A percentile compares a stretch with the other conserved stretches of the same genome.
Evolutionary conservation across 2,888 invertebrate species (phyloP).

Genomic region (Ctenicera cuprea): DNA sequence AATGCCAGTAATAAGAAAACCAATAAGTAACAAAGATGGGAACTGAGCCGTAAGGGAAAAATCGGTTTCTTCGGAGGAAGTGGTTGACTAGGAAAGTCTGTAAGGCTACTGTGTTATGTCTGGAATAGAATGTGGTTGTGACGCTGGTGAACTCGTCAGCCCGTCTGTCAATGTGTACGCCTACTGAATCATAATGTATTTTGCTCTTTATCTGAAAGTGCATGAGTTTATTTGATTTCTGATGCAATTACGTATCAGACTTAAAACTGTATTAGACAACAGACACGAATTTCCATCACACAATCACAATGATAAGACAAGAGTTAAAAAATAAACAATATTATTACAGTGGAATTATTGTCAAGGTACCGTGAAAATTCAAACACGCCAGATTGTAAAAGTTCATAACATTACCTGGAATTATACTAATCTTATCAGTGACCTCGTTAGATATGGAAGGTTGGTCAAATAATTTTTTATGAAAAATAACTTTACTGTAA

Average conservation of each 20-base stretch:
- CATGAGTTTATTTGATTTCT: neutral
- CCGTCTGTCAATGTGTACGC: slow-evolving; percentile 38
- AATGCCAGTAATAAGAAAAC: slow-evolving; percentile 25
- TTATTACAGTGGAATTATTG: no score
- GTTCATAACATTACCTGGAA: slow-evolving; percentile 3
- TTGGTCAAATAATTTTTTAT: neutral
- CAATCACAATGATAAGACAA: no score
- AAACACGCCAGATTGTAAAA: neutral
- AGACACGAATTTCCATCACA: no score
- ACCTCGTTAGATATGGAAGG: slow-evolving; percentile 1
- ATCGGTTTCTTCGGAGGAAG: slow-evolving; percentile 31
- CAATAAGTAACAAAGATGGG: slow-evolving; percentile 32
- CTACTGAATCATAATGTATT: slow-evolving; percentile 34
- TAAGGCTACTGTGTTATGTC: slow-evolving; percentile 40
- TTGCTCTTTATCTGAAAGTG: slow-evolving; percentile 9
- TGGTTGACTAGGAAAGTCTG: slow-evolving; percentile 36
- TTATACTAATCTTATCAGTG: slow-evolving; percentile 4
- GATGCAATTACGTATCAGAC: slow-evolving; percentile 9
- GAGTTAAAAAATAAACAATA: no score
- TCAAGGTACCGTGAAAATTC: no score
- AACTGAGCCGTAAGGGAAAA: slow-evolving; percentile 25
- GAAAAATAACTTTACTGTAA: no score
- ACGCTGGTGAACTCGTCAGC: slow-evolving; percentile 42
- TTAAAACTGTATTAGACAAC: no score
- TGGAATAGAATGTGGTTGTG: slow-evolving; percentile 43